These are phyloP conservation scores for Numenius arquata DNA, from an alignment of 2,113 vertebrate genomes.

Conservation along the genomic window DNA sequence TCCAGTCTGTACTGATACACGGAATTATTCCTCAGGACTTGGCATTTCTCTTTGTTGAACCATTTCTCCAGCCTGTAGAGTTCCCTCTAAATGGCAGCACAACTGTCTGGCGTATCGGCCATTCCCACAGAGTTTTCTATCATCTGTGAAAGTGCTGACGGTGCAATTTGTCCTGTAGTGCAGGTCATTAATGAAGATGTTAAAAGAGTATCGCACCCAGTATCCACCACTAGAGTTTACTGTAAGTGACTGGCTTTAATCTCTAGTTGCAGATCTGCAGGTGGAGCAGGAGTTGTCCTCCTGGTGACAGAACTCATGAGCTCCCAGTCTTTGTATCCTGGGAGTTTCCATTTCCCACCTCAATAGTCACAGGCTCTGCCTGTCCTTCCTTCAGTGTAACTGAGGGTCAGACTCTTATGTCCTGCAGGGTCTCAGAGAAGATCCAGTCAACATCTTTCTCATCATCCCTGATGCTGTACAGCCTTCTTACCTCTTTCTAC, in stretches of 20 bases:
- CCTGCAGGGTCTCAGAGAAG: not conserved
- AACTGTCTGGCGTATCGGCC: not conserved
- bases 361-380: not conserved
- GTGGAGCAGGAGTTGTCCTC: not conserved
- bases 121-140: not conserved
- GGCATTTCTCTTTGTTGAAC: not conserved
- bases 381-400: not conserved
- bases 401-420: not conserved
- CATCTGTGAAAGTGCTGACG: not conserved
- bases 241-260: not conserved
- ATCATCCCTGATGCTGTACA: not conserved
- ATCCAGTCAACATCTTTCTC: not conserved
- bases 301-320: not conserved
- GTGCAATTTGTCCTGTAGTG: not conserved
- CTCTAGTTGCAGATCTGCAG: not conserved
- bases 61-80: not conserved
- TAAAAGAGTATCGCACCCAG: not conserved
- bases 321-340: not conserved
- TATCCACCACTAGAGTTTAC: not conserved
- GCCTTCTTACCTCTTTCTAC: not conserved
- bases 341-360: not conserved
- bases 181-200: not conserved
- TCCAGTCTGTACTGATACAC: not conserved
- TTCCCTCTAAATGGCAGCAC: not conserved
- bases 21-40: not conserved